A percentile compares a stretch with the other conserved stretches of the same genome.
Evolutionary conservation across 1,140 invertebrate species (phyloP).

Genomic region (Pogonomyrmex barbatus): DNA sequence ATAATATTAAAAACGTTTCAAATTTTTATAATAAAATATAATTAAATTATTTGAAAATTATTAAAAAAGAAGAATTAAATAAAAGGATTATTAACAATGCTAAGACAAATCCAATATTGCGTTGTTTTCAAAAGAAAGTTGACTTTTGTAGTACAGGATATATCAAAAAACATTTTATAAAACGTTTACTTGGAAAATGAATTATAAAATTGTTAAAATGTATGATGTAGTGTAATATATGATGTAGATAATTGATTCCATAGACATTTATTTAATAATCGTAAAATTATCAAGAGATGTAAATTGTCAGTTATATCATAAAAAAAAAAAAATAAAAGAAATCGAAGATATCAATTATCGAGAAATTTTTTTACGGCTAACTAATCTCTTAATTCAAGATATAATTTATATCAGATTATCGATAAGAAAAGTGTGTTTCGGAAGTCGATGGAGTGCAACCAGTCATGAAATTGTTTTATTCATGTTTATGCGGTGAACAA

Average conservation of each 20-base stretch:
- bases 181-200: background rate
- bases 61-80: background rate
- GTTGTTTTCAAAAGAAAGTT: no score
- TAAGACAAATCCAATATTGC: background rate
- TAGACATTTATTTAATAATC: background rate
- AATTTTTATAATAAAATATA: background rate
- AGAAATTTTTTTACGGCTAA: background rate
- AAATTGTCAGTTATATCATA: background rate
- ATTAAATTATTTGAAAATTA: constrained; percentile 4
- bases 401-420: background rate
- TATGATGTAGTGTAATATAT: background rate
- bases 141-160: background rate
- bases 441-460: background rate
- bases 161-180: background rate
- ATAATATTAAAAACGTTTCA: background rate
- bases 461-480: constrained; percentile 44
- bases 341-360: no score
- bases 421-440: constrained; percentile 1
- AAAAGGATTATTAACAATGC: background rate
- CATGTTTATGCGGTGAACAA: background rate
- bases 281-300: background rate
- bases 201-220: background rate
- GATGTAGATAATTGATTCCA: background rate
- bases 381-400: constrained; percentile 4
- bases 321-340: no score